phyloP scores from a whole-genome alignment of 2,797 vertebrate genomes.

The Nasua narica region DNA sequence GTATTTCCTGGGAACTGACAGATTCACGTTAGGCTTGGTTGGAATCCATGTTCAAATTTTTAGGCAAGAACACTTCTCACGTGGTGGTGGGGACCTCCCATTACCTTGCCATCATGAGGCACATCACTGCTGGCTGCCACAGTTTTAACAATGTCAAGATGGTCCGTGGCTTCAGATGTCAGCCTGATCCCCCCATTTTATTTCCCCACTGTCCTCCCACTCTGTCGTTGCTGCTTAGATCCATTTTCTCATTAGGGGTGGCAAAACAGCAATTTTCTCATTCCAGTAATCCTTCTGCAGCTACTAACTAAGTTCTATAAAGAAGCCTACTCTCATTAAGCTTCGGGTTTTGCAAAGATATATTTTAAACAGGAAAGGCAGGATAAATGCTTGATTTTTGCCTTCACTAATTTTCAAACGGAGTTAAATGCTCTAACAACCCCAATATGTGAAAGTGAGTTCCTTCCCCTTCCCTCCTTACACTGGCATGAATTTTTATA shows the following conservation, averaged over 20 bases:
- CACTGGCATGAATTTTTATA: not conserved
- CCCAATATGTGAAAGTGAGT: not conserved
- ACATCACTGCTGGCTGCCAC: not conserved
- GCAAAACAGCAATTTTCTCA: not conserved
- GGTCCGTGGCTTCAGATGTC: not conserved
- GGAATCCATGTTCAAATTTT: not conserved
- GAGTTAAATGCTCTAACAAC: not conserved
- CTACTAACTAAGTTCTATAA: slow-evolving; percentile 18
- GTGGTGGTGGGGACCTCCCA: not conserved
- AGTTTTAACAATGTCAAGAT: not conserved
- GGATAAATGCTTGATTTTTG: not conserved
- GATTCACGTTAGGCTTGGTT: not conserved
- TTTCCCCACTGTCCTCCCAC: not conserved
- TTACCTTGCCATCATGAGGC: not conserved
- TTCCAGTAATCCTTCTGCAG: not conserved
- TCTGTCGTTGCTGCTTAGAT: not conserved
- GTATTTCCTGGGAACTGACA: not conserved
- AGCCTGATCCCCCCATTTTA: not conserved
- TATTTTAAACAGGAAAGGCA: not conserved
- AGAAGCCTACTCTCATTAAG: not conserved
- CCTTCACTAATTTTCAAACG: not conserved
- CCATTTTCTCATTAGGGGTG: not conserved
- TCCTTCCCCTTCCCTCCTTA: not conserved
- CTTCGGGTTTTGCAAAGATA: not conserved
- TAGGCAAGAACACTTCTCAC: not conserved